A percentile compares a stretch with the other conserved stretches of the same genome.
phyloP scores from a whole-genome alignment of 2,888 invertebrate species.

The Colletes collaris region DNA sequence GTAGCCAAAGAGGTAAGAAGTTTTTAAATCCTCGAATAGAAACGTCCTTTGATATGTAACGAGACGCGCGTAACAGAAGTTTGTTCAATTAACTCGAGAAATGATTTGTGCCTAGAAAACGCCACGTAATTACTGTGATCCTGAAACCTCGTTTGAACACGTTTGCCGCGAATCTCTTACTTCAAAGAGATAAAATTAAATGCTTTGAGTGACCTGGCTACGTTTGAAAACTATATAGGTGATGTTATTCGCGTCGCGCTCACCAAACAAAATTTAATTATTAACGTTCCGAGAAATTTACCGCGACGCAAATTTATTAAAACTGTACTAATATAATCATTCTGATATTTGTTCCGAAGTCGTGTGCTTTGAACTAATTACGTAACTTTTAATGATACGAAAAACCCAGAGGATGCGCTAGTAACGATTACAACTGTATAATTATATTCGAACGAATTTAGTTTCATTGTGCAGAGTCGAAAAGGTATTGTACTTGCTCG shows the following conservation, averaged over 20 bases:
- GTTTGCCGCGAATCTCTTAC: conserved; percentile 28
- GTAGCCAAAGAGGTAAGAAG: no score
- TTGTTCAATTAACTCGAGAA: not conserved
- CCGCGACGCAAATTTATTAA: conserved; percentile 13
- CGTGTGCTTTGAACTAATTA: conserved; percentile 4
- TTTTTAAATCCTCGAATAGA: no score
- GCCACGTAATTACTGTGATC: conserved; percentile 25
- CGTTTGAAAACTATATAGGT: conserved; percentile 30
- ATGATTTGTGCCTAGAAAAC: not conserved
- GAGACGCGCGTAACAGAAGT: not conserved
- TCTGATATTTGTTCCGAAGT: conserved; percentile 10
- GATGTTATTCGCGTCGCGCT: conserved; percentile 3
- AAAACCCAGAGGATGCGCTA: not conserved
- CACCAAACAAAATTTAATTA: conserved; percentile 36
- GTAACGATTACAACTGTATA: conserved; percentile 2
- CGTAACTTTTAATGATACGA: conserved; percentile 1
- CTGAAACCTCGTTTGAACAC: conserved; percentile 14
- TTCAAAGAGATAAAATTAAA: conserved; percentile 41
- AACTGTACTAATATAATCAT: conserved; percentile 10
- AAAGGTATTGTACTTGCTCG: no score
- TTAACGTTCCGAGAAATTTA: conserved; percentile 29
- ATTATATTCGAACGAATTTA: no score
- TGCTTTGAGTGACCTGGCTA: conserved; percentile 6
- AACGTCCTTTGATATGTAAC: no score
- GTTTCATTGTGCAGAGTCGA: no score